Evolutionary conservation across 2,797 vertebrate species (phyloP).

Genomic region (Cottoperca gobio): DNA sequence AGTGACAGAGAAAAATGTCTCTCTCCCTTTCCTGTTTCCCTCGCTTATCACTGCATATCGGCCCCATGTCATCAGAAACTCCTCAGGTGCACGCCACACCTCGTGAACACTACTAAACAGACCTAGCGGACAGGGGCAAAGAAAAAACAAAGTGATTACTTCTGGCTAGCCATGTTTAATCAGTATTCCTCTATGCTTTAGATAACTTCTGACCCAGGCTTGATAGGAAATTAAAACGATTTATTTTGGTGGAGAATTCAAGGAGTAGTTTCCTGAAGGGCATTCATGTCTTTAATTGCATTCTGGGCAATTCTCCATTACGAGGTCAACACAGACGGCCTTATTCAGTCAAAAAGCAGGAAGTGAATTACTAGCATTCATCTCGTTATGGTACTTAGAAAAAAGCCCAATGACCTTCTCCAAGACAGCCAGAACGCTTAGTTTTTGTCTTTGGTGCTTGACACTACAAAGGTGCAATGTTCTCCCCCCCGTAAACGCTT

Average conservation of each 20-base stretch:
- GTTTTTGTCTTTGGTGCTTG: neutral
- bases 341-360: constrained; percentile 54
- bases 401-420: neutral
- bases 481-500: too few relatives aligned
- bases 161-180: constrained; percentile 72
- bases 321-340: constrained; percentile 42
- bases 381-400: constrained; percentile 25
- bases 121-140: constrained; percentile 10
- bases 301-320: constrained; percentile 50
- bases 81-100: constrained; percentile 25
- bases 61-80: constrained; percentile 28
- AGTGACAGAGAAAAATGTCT: constrained; percentile 73
- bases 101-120: constrained; percentile 35
- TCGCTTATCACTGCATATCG: constrained; percentile 65
- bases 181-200: constrained; percentile 66
- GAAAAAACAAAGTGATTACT: constrained; percentile 70
- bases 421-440: neutral
- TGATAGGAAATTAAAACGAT: constrained; percentile 74
- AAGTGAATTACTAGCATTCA: constrained; percentile 51
- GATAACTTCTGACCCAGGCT: constrained; percentile 75
- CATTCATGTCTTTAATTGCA: constrained; percentile 71
- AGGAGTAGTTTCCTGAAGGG: constrained; percentile 71
- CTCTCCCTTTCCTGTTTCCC: constrained; percentile 13
- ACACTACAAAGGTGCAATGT: neutral
- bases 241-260: constrained; percentile 57